Percentiles rank a stretch among this genome's conserved stretches.
These are phyloP conservation scores for Meloidogyne floridensis DNA, from an alignment of 1,140 invertebrate species.

Conservation along the genomic window DNA sequence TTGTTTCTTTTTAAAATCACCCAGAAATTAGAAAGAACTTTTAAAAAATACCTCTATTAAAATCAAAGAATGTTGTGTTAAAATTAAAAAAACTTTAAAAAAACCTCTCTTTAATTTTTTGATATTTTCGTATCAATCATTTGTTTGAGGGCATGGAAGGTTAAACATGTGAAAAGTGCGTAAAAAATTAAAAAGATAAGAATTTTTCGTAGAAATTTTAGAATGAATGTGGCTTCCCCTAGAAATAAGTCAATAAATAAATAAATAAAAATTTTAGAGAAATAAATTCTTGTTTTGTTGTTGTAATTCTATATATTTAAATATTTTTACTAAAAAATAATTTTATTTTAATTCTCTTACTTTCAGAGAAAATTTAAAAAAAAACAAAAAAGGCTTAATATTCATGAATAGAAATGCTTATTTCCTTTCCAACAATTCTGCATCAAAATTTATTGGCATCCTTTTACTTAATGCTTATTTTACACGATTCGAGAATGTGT, in stretches of 20 bases:
- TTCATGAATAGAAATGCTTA: neutral
- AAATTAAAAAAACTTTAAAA: neutral
- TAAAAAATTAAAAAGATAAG: neutral
- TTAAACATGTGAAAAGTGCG: neutral
- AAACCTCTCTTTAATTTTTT: neutral
- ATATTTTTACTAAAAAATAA: neutral
- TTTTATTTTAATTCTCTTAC: neutral
- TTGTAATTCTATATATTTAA: neutral
- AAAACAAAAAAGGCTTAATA: neutral
- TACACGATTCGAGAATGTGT: neutral
- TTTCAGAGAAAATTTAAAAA: neutral
- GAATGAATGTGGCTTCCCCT: neutral
- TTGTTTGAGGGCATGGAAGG: neutral
- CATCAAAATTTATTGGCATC: conserved; percentile 3
- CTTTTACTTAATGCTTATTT: conserved; percentile 4
- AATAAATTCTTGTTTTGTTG: neutral
- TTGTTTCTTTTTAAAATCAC: too few species aligned
- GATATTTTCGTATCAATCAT: neutral
- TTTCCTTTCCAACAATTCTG: neutral
- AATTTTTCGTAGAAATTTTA: neutral
- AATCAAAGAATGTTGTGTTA: neutral
- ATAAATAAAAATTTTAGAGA: neutral
- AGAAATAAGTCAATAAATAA: neutral
- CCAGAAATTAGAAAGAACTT: too few species aligned
- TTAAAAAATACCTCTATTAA: neutral